Evolutionary conservation across 2,797 vertebrate species (phyloP), one percentile per base, ranked within the genome.

Genomic region (Ctenopoma kingsleyae): DNA sequence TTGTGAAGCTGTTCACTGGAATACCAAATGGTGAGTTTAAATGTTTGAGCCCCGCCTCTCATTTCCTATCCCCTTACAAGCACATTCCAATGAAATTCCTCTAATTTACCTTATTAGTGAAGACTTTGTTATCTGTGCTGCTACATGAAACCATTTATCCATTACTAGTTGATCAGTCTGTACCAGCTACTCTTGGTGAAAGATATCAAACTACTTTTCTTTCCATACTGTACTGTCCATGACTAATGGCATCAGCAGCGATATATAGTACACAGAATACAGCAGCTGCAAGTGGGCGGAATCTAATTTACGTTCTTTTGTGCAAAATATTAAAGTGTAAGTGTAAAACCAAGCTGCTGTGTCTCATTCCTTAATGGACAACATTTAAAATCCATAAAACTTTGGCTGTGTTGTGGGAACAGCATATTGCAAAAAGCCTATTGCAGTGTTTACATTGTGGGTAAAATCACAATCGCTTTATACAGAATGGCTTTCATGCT

Each of bases 1-100:
- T 90, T 89, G 78, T 71, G 67, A 84, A 92, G 89, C 90, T 90
- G 91, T 74, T 90, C 71, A 1, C 36, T 72, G 80, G 87, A 88
- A 90, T 88, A 71, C 67, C 83, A 78, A 89, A 85, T 68, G 77
- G 59, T 15, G 52, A 73, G 68, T 76, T 87, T 53, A 63, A 75
- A 84, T 68, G 80, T 82, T 73, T 55, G 62, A 55, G 74, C 50
- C 32, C n/a, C 53, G 44, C 59, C 54, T 67, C 67, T 75, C 17
- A 22, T 76, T 76, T 75, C 46, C 61, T 40, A 55, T 38, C 60
- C 46, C n/a, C 5, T 48, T 32, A 50, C 17, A 4, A 75, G 55
- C 63, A 55, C 83, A 85, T 89, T 84, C 87, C 78, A 61, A 23
- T 2, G 12, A 58, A 25, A 76, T 80, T 81, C 81, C 65, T 57